Conservation (phyloP, 2,797 vertebrate species). For the Alectoris magna region DNA sequence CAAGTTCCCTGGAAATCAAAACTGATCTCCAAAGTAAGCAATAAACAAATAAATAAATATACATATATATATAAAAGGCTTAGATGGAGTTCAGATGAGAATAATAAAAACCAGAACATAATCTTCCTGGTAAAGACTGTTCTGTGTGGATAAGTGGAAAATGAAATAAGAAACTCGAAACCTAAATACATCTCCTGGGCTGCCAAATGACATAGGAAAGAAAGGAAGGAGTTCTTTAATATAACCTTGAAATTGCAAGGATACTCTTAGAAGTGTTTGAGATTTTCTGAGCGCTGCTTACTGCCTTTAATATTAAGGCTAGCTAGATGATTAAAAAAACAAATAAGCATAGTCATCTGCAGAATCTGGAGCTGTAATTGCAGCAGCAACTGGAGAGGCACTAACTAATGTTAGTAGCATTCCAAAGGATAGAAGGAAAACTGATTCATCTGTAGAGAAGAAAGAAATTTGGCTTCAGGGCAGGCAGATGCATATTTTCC, state of each 20-base stretch:
- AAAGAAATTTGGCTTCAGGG: conserved; percentile 12
- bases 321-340: background rate
- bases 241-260: background rate
- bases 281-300: background rate
- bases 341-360: background rate
- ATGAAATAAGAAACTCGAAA: conserved; percentile 1
- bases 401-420: background rate
- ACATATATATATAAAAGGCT: background rate
- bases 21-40: background rate
- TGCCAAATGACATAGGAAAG: background rate
- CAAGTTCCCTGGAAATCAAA: conserved; percentile 16
- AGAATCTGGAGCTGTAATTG: background rate
- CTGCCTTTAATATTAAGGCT: background rate
- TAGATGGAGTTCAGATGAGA: background rate
- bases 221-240: conserved; percentile 28
- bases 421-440: background rate
- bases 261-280: background rate
- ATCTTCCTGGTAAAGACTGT: background rate
- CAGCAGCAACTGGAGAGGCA: background rate
- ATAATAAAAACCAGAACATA: background rate
- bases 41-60: background rate
- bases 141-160: conserved; percentile 12
- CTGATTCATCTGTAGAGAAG: background rate
- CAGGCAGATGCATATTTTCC: background rate
- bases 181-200: background rate